These are phyloP conservation scores for Oryzias curvinotus DNA, from an alignment of 2,113 vertebrate genomes.

Conservation along the genomic window DNA sequence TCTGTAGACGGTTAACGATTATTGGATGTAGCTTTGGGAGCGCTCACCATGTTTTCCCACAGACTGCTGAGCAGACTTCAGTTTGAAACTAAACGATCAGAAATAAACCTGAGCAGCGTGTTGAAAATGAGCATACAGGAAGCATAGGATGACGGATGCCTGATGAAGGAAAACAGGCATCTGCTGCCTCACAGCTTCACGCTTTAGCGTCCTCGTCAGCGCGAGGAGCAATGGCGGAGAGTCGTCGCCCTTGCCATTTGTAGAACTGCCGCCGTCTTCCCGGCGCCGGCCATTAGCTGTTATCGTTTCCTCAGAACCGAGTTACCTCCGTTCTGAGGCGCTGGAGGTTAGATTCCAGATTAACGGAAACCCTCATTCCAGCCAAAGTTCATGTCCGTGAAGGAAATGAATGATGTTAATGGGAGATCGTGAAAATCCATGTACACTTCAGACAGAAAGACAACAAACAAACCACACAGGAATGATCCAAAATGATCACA, in stretches of 20 bases:
- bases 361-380: conserved; percentile 60
- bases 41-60: conserved; percentile 7
- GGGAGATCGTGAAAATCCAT: conserved; percentile 41
- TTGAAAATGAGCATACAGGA: conserved; percentile 68
- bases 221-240: conserved; percentile 19
- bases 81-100: conserved; percentile 37
- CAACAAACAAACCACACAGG: not conserved
- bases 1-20: conserved; percentile 38
- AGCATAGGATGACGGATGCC: conserved; percentile 67
- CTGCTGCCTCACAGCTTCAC: no score
- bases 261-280: conserved; percentile 58
- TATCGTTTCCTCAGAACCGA: conserved; percentile 56
- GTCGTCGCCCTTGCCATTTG: conserved; percentile 66
- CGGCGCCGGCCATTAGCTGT: conserved; percentile 49
- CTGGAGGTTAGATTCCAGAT: conserved; percentile 49
- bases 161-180: conserved; percentile 53
- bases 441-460: conserved; percentile 47
- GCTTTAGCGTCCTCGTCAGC: no score
- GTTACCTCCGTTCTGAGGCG: conserved; percentile 31
- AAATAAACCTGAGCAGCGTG: conserved; percentile 36
- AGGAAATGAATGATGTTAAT: conserved; percentile 59
- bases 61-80: conserved; percentile 33
- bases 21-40: conserved; percentile 33
- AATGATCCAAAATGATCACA: not conserved
- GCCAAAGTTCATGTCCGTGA: conserved; percentile 62